A percentile compares a stretch with the other conserved stretches of the same genome.
Conservation (phyloP, 2,888 invertebrate species). For the Philhelius pedissequus region DNA sequence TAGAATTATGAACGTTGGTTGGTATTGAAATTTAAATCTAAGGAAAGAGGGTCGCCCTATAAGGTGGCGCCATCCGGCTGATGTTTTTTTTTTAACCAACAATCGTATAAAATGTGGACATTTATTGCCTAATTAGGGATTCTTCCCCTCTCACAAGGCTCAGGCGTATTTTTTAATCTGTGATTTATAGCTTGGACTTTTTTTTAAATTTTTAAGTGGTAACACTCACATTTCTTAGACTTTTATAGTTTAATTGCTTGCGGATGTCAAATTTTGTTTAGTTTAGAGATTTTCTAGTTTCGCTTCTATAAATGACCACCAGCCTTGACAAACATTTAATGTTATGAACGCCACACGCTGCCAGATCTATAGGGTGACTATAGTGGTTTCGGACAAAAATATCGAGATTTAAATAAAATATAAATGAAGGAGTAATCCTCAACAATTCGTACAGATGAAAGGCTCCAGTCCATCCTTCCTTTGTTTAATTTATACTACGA, state of each 20-base stretch:
- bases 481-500: too few relatives aligned
- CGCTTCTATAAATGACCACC: conserved; percentile 42
- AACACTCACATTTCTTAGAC: conserved; percentile 26
- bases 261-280: conserved; percentile 28
- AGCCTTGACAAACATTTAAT: neutral
- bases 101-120: conserved; percentile 53
- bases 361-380: neutral
- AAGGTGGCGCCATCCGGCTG: conserved; percentile 60
- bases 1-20: conserved; percentile 16
- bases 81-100: conserved; percentile 5
- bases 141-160: conserved; percentile 27
- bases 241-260: conserved; percentile 30
- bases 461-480: too few relatives aligned
- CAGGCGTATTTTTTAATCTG: conserved; percentile 20
- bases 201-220: neutral
- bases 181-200: conserved; percentile 54
- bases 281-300: conserved; percentile 15
- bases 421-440: too few relatives aligned
- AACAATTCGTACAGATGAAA: too few relatives aligned
- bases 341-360: neutral
- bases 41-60: neutral
- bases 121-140: conserved; percentile 65
- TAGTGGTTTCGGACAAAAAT: neutral
- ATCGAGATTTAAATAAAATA: too few relatives aligned
- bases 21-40: conserved; percentile 28